Evolutionary conservation across 2,888 invertebrate species (phyloP).

Genomic region (Aphelenchoides bicaudatus): DNA sequence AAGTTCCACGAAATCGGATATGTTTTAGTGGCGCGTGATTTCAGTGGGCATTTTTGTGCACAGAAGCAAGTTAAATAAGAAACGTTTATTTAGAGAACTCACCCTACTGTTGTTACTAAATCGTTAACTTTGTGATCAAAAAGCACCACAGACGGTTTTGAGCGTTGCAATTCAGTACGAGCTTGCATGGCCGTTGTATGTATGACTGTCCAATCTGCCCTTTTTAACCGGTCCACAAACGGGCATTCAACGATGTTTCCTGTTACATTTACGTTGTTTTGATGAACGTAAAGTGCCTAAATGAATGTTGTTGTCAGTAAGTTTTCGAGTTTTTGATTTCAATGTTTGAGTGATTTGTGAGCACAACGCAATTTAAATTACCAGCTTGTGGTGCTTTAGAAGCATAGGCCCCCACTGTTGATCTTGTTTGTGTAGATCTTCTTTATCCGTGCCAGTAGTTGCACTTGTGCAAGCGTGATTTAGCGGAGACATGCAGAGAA

Average conservation of each 20-base stretch:
- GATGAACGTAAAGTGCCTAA: slow-evolving; percentile 27
- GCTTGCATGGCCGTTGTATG: slow-evolving; percentile 23
- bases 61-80: not conserved
- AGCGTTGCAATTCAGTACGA: slow-evolving; percentile 34
- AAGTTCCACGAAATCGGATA: not conserved
- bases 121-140: slow-evolving; percentile 47
- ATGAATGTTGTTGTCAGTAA: not conserved
- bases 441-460: no score
- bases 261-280: no score
- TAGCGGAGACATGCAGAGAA: slow-evolving; percentile 6
- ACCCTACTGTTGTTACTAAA: slow-evolving; percentile 44
- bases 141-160: slow-evolving; percentile 45
- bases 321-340: not conserved
- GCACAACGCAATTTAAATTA: slow-evolving; percentile 27
- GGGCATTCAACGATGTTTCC: no score
- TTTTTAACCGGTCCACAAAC: slow-evolving; percentile 40
- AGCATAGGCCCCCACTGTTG: slow-evolving; percentile 49
- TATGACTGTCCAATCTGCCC: slow-evolving; percentile 38
- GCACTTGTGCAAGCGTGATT: no score
- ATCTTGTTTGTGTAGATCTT: not conserved
- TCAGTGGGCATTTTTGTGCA: slow-evolving; percentile 5
- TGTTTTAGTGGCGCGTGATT: slow-evolving; percentile 16
- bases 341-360: slow-evolving; percentile 3
- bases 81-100: slow-evolving; percentile 26
- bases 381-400: slow-evolving; percentile 39